Percentiles rank a stretch among this genome's conserved stretches.
These are phyloP conservation scores for Acropora yongei DNA, from an alignment of 64 coral and sea anemone species.

Conservation along the genomic window DNA sequence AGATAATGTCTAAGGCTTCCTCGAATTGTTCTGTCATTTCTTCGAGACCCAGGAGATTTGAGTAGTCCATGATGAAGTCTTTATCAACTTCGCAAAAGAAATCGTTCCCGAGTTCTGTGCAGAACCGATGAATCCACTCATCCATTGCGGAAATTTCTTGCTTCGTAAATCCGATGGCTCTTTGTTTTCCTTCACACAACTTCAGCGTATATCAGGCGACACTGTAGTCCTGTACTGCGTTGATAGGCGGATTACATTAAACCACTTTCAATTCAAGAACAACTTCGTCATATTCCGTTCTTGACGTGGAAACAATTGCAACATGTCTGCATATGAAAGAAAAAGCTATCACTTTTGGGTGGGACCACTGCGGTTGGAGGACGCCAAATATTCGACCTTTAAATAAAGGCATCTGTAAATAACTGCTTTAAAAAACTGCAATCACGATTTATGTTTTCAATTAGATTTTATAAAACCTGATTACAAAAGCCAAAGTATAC, in stretches of 20 bases:
- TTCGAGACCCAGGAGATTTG: constrained; percentile 76
- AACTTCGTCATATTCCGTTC: not conserved
- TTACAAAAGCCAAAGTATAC: not conserved
- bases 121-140: constrained; percentile 86
- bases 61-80: constrained; percentile 78
- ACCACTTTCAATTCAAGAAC: not conserved
- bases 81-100: constrained; percentile 89
- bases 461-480: not conserved
- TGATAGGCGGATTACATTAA: not conserved
- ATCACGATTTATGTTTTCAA: not conserved
- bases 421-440: not conserved
- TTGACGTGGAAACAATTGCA: not conserved
- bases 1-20: constrained; percentile 64
- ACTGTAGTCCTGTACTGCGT: not conserved
- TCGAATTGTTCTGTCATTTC: constrained; percentile 71
- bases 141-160: not conserved
- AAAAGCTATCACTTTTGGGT: not conserved
- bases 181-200: not conserved
- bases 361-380: not conserved
- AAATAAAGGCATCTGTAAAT: not conserved
- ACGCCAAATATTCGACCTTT: not conserved
- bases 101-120: constrained; percentile 85
- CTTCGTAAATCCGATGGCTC: not conserved
- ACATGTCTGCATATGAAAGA: not conserved
- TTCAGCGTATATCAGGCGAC: not conserved